A percentile compares a stretch with the other conserved stretches of the same genome.
phyloP scores from a whole-genome alignment of 2,888 invertebrate genomes.

The Patella caerulea region DNA sequence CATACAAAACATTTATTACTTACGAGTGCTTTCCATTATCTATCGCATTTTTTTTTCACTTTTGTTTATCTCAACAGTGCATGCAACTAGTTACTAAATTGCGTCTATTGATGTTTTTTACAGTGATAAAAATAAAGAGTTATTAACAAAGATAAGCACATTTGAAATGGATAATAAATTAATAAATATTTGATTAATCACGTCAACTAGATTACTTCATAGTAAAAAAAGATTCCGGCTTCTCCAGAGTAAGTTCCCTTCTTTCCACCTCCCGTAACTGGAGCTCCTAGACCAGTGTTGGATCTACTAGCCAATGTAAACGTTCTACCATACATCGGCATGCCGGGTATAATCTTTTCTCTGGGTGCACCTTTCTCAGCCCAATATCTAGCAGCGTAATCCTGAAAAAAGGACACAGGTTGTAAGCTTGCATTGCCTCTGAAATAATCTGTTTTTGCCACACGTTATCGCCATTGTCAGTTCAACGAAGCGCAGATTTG shows the following conservation, averaged over 20 bases:
- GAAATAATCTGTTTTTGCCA: too few species aligned
- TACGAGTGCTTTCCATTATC: too few species aligned
- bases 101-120: neutral
- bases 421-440: too few species aligned
- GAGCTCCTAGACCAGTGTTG: constrained; percentile 44
- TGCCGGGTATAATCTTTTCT: constrained; percentile 91
- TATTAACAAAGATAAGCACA: too few species aligned
- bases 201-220: constrained; percentile 42
- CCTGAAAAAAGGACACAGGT: constrained; percentile 34
- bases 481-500: too few species aligned
- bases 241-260: constrained; percentile 40
- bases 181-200: too few species aligned
- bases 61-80: too few species aligned
- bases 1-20: too few species aligned
- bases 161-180: too few species aligned
- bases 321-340: constrained; percentile 95
- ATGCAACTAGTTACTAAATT: neutral
- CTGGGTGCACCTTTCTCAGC: constrained; percentile 83
- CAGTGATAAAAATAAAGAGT: too few species aligned
- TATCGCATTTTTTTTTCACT: too few species aligned
- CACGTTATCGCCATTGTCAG: too few species aligned
- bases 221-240: constrained; percentile 48
- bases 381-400: constrained; percentile 44
- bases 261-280: constrained; percentile 35
- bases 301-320: constrained; percentile 82